Evolutionary conservation across 2,888 invertebrate genomes (phyloP).

Genomic region (Oscheius sp.): DNA sequence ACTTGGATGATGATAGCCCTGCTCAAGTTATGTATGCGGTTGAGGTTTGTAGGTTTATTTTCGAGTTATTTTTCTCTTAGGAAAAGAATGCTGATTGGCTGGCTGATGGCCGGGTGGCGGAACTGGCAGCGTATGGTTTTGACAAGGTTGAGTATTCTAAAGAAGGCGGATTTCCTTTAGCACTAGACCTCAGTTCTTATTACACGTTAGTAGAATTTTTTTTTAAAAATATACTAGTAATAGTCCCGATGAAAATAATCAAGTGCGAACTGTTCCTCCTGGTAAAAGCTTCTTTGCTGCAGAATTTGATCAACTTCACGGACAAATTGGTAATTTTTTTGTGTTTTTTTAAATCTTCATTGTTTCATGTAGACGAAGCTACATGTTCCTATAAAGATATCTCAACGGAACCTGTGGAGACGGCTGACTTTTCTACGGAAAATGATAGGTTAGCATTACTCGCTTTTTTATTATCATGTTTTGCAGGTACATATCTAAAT

Average conservation of each 20-base stretch:
- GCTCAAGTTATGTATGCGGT: slow-evolving; percentile 12
- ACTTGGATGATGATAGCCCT: background rate
- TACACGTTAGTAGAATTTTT: slow-evolving; percentile 22
- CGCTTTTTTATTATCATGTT: background rate
- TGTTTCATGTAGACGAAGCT: slow-evolving; percentile 16
- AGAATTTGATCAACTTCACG: slow-evolving; percentile 64
- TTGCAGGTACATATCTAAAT: slow-evolving; percentile 38
- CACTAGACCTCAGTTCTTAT: slow-evolving; percentile 60
- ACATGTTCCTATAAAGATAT: slow-evolving; percentile 16
- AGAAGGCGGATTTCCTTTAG: slow-evolving; percentile 67
- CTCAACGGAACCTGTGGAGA: slow-evolving; percentile 23
- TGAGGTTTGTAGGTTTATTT: background rate
- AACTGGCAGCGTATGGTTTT: slow-evolving; percentile 11
- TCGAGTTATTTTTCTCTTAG: slow-evolving; percentile 21
- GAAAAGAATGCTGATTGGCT: slow-evolving; percentile 44
- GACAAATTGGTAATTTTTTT: slow-evolving; percentile 45
- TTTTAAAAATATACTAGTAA: too few species aligned
- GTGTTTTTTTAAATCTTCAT: background rate
- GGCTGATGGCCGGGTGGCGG: slow-evolving; percentile 17
- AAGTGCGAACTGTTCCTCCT: slow-evolving; percentile 18
- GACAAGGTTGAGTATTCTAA: slow-evolving; percentile 44
- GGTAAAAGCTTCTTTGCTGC: slow-evolving; percentile 66
- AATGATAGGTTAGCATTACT: slow-evolving; percentile 15
- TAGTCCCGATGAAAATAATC: background rate
- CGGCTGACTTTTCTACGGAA: slow-evolving; percentile 26